Percentiles rank a stretch among this genome's conserved stretches.
These are phyloP conservation scores for Brevimyrus niger DNA, from an alignment of 2,113 vertebrate genomes.

Conservation along the genomic window DNA sequence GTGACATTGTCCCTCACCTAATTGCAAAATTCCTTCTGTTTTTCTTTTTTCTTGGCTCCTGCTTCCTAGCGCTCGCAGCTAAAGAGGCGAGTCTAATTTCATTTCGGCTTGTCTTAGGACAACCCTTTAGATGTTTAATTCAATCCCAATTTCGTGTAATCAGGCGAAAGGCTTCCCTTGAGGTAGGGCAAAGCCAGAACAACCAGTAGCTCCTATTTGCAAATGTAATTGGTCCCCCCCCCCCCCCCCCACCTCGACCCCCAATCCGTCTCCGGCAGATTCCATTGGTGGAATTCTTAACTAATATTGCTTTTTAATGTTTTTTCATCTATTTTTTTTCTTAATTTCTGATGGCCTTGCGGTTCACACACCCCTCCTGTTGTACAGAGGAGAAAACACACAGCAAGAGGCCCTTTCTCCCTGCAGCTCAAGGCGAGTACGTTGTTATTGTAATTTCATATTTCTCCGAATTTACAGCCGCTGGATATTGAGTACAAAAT, in stretches of 20 bases:
- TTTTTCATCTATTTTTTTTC: conserved; percentile 63
- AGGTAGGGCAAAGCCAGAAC: conserved; percentile 81
- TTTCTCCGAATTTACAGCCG: conserved; percentile 96
- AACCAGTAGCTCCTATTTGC: conserved; percentile 77
- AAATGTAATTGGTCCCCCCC: conserved; percentile 92
- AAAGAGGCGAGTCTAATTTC: conserved; percentile 84
- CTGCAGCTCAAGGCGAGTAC: conserved; percentile 82
- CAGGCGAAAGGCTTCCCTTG: conserved; percentile 87
- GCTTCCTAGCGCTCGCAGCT: conserved; percentile 62
- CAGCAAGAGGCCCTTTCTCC: conserved; percentile 70
- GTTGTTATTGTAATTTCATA: conserved; percentile 99
- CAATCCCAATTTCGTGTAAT: conserved; percentile 98
- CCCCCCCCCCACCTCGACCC: conserved; percentile 45
- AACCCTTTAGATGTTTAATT: conserved; percentile 98
- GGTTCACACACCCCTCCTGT: conserved; percentile 70
- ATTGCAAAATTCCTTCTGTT: conserved; percentile 60
- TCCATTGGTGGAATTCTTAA: conserved; percentile 76
- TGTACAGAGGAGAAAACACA: conserved; percentile 12
- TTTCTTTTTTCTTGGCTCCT: conserved; percentile 18
- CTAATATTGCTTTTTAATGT: conserved; percentile 79
- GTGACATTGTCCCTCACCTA: conserved; percentile 55
- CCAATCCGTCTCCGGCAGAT: conserved; percentile 32
- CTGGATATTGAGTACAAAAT: conserved; percentile 99
- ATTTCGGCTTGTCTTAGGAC: conserved; percentile 86
- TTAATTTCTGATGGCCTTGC: conserved; percentile 58